Evolutionary conservation across 1,140 invertebrate species (phyloP), one percentile per base, ranked within the genome.

Genomic region (Hycleus phaleratus): DNA sequence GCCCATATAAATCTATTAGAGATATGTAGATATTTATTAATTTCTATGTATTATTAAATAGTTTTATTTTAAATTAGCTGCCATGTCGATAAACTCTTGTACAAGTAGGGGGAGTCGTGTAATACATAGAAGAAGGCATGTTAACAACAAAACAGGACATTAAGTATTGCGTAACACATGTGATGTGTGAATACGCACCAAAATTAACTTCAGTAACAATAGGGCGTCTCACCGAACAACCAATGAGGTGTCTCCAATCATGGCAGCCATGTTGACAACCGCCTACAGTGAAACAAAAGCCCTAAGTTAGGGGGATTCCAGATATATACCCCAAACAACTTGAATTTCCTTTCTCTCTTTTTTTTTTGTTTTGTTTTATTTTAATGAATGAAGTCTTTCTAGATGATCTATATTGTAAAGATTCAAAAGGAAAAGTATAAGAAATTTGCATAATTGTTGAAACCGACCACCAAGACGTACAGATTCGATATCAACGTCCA

Each of bases 191-290:
- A 56, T 54, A 62, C 51, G 56, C 52, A 62, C 51, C 56, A 48
- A 61, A 52, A 38, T 61, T 47, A 46, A 46, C 46, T 32, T 50
- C 49, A 49, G 58, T 58, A 53, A 32, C 32, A 32, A 32, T 32
- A 62, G 53, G 52, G 61, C 61, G 56, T 62, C 53, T 44, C 52
- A 44, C 46, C 38, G 32, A 56, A 59, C 56, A 43, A 55, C 61
- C 61, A 62, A 62, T 62, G 25, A 42, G 57, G 49, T 59, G 46
- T 42, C 46, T 49, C 48, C 51, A 56, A 62, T 40, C 52, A 38
- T 46, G 58, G 46, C 58, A 56, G 58, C 61, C 61, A 62, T 62
- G 52, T 62, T 62, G 50, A 62, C 44, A 62, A 56, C 61, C 61
- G 61, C 61, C 61, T 57, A 62, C 57, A 46, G 48, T 55, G 61